Base-by-base conservation (phyloP, 1,140 invertebrate genomes). In the Drosophila bipectinata region DNA sequence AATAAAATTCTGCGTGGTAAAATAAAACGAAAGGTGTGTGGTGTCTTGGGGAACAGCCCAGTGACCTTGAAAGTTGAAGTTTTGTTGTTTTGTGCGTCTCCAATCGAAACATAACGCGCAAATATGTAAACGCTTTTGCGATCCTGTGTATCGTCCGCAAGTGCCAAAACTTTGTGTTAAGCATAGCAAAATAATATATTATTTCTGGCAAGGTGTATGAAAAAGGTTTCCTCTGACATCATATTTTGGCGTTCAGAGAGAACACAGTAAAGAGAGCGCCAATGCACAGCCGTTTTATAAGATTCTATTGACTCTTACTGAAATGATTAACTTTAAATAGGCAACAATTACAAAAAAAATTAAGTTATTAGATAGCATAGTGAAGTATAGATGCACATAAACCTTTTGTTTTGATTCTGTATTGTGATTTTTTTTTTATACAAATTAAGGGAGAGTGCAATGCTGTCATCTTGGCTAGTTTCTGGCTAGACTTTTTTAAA, bases 1-100 rank as follows among this genome's bases (percentile, higher is more conserved):
- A 6, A 9, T n/a, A 28, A 55, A 45, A 8, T 7, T 14, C 18
- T 21, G 21, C 44, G 44, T 8, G 26, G 12, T 14, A 30, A 15
- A 3, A 34, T 28, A 14, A 44, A 64, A 15, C 34, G 34, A 34
- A 56, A 54, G 15, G 7, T 49, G n/a, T 24, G 57, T 51, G 52
- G 12, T 14, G 34, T 21, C 45, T 7, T 44, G 48, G 3, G 15
- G 30, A 52, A 71, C 26, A 56, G 37, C 24, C 9, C 15, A 49
- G 68, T 72, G 68, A 72, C 62, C 69, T 73, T 73, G 69, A 67
- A 67, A 68, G 37, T 55, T 44, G 26, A 73, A 73, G 69, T 60
- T 73, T 44, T 58, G 52, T 45, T 57, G 62, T 32, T 53, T 37
- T 60, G 39, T 53, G 44, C 32, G 34, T 24, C 39, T 30, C 14